Conservation (phyloP, 2,797 vertebrate species). For the Brotula barbata region DNA sequence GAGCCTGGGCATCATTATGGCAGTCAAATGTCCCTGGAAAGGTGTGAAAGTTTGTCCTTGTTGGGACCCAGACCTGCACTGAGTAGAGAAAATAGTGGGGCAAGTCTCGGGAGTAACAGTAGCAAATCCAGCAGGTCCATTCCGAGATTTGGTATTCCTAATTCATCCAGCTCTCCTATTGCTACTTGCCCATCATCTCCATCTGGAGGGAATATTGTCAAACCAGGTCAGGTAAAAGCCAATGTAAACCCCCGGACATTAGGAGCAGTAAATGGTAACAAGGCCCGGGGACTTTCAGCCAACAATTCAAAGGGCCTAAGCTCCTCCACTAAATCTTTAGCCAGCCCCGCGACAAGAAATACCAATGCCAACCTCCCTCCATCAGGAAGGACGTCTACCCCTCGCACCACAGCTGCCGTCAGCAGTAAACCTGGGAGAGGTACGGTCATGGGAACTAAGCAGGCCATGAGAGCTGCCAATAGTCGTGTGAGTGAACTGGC, state of each 20-base stretch:
- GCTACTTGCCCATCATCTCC: constrained; percentile 79
- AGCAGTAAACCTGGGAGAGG: constrained; percentile 85
- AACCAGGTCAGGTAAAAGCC: constrained; percentile 83
- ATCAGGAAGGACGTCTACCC: constrained; percentile 77
- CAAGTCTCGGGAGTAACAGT: constrained; percentile 75
- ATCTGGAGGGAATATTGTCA: constrained; percentile 61
- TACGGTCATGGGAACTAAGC: constrained; percentile 96
- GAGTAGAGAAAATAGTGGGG: constrained; percentile 81
- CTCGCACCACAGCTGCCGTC: constrained; percentile 74
- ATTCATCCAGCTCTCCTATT: constrained; percentile 77
- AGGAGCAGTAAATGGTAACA: constrained; percentile 74
- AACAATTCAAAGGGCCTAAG: constrained; percentile 85
- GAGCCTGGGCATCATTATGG: constrained; percentile 83
- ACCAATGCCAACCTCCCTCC: constrained; percentile 79
- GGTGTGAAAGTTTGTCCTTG: constrained; percentile 82
- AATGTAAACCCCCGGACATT: constrained; percentile 77
- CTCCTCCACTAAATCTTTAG: constrained; percentile 86
- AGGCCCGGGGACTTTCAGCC: constrained; percentile 82
- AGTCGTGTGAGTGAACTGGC: constrained; percentile 92
- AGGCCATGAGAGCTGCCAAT: constrained; percentile 93
- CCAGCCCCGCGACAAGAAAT: constrained; percentile 73
- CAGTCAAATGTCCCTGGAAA: constrained; percentile 89
- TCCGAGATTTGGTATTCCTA: constrained; percentile 86
- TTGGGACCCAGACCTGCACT: constrained; percentile 71
- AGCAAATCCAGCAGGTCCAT: constrained; percentile 82